phyloP scores from a whole-genome alignment of 2,888 invertebrate species.

The Microctonus hyperodae region DNA sequence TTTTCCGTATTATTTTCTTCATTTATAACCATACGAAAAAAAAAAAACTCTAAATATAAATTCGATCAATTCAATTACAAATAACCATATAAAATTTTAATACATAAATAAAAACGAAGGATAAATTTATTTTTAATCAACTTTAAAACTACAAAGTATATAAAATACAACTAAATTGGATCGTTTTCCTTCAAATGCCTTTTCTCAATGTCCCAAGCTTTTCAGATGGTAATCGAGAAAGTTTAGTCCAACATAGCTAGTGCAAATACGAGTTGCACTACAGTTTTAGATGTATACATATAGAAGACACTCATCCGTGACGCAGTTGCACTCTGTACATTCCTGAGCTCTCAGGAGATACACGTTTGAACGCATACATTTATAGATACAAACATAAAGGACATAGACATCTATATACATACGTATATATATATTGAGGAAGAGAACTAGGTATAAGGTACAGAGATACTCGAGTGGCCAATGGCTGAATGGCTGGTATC shows the following conservation, averaged over 20 bases:
- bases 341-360: conserved; percentile 27
- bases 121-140: no score
- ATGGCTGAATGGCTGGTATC: conserved; percentile 48
- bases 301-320: conserved; percentile 31
- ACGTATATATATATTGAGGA: conserved; percentile 26
- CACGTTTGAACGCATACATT: conserved; percentile 20
- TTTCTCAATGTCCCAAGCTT: conserved; percentile 24
- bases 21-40: no score
- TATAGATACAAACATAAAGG: conserved; percentile 13
- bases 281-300: not conserved
- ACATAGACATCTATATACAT: conserved; percentile 1
- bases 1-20: no score
- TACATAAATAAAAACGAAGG: no score
- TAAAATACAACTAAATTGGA: no score
- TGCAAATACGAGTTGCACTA: conserved; percentile 31
- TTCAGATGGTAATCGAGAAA: conserved; percentile 30
- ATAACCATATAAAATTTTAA: no score
- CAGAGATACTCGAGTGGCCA: conserved; percentile 42
- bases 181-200: conserved; percentile 18
- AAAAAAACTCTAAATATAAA: no score
- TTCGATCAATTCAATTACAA: no score
- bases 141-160: no score
- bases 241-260: conserved; percentile 15
- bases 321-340: conserved; percentile 34
- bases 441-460: conserved; percentile 49